Evolutionary conservation across 2,113 vertebrate species (phyloP).

Genomic region (Periophthalmodon schlosseri): DNA sequence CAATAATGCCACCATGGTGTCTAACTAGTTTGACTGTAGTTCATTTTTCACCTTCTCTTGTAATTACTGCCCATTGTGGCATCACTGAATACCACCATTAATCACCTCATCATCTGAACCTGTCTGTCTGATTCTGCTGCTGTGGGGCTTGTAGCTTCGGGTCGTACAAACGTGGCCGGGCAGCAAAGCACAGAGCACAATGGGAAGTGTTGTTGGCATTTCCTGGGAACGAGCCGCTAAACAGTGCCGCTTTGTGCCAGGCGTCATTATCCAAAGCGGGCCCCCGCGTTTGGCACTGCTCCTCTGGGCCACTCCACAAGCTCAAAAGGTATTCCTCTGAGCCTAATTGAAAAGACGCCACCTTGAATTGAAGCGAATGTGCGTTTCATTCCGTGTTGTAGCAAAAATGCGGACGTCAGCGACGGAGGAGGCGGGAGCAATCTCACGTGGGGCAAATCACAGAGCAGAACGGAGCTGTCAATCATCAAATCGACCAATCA

Average conservation of each 20-base stretch:
- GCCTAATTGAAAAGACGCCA: conserved; percentile 76
- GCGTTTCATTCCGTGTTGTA: conserved; percentile 61
- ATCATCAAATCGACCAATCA: conserved; percentile 59
- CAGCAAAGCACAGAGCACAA: conserved; percentile 81
- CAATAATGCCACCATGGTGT: background rate
- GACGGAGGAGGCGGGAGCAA: conserved; percentile 44
- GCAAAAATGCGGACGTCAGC: conserved; percentile 57
- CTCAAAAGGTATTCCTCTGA: conserved; percentile 82
- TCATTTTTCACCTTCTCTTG: conserved; percentile 10
- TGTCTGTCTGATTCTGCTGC: conserved; percentile 49
- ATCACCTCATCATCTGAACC: conserved; percentile 49
- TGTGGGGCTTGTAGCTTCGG: conserved; percentile 67
- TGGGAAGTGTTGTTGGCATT: conserved; percentile 79
- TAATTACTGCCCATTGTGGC: conserved; percentile 29
- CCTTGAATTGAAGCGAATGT: conserved; percentile 75
- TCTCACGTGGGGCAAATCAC: conserved; percentile 46
- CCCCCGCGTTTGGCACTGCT: conserved; percentile 66
- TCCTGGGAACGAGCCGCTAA: conserved; percentile 80
- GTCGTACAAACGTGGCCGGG: conserved; percentile 78
- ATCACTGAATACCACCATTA: conserved; percentile 39
- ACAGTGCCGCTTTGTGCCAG: conserved; percentile 82
- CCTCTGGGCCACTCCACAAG: conserved; percentile 73
- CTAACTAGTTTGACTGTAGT: background rate
- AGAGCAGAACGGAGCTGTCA: conserved; percentile 47
- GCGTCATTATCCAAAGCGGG: conserved; percentile 77